Evolutionary conservation across 1,140 invertebrate species (phyloP).

Genomic region (Dendroctonus ponderosae): DNA sequence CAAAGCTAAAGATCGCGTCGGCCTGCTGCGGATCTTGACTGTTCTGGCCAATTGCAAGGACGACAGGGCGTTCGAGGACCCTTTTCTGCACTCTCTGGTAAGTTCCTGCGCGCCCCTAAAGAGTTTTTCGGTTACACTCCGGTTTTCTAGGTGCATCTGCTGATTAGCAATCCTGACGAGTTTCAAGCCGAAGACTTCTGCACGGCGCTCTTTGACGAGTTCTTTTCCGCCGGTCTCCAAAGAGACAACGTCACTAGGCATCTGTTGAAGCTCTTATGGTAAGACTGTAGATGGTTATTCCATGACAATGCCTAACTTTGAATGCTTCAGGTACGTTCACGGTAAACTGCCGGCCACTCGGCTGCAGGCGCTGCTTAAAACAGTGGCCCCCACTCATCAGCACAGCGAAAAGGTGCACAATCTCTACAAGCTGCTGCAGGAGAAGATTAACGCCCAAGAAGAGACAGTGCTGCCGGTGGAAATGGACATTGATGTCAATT

Average conservation of each 20-base stretch:
- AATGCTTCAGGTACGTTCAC: constrained; percentile 52
- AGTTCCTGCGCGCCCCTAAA: constrained; percentile 27
- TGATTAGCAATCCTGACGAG: constrained; percentile 89
- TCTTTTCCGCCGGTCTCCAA: constrained; percentile 84
- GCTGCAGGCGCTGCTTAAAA: constrained; percentile 80
- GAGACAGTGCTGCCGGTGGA: constrained; percentile 60
- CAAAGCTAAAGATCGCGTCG: constrained; percentile 77
- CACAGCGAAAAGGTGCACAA: constrained; percentile 83
- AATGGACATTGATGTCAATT: constrained; percentile 74
- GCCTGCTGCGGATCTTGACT: constrained; percentile 82
- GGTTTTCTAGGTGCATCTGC: constrained; percentile 66
- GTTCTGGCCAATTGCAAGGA: constrained; percentile 87
- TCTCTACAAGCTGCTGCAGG: constrained; percentile 73
- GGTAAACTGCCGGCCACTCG: constrained; percentile 78
- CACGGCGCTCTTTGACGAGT: constrained; percentile 94
- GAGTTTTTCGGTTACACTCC: no score
- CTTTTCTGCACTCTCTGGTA: constrained; percentile 88
- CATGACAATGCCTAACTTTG: neutral
- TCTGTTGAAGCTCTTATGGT: constrained; percentile 88
- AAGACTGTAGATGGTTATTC: constrained; percentile 56
- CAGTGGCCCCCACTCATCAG: constrained; percentile 79
- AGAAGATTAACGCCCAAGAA: constrained; percentile 73
- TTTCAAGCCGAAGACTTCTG: constrained; percentile 93
- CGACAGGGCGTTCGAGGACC: constrained; percentile 91
- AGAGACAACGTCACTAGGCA: constrained; percentile 93